Evolutionary conservation across 2,888 invertebrate species (phyloP), one percentile per base, ranked within the genome.

Genomic region (Ceraclea dissimilis): DNA sequence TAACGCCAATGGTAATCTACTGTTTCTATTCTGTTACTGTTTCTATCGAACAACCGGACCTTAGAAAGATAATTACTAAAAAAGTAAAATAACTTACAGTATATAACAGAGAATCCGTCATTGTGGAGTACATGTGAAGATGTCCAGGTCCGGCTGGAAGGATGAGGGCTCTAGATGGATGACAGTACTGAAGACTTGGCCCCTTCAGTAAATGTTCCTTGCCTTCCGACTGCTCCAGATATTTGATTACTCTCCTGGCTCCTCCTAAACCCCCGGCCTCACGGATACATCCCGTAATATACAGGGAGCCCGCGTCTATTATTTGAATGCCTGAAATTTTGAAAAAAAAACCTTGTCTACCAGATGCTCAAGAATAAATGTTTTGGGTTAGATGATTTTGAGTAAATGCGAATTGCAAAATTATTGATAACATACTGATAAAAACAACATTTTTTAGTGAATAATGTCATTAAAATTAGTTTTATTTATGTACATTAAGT

Each of bases 211-310:
- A 68, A 54, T 68, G 68, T 4, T 63, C 64, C 0, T 73, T 47
- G 17, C 16, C 21, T 21, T 49, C 26, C 4, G 43, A 70, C 8
- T 72, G 63, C 0, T 75, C 66, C 1, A 70, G 66, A 0, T 70
- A 66, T 21, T 71, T 71, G 1, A 71, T 60, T 0, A 71, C 69
- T 2, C 72, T 69, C 51, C 68, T 69, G 2, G 64, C 65, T 0
- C 73, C 70, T 0, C 76, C 73, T 39, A 76, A 62, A 0, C 78
- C 77, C 0, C 77, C 77, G 57, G 76, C 75, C 60, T 77, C 77
- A 2, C 76, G 62, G 1, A 78, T 70, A 0, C 77, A 77, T 21
- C 70, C 67, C 5, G 68, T 67, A 0, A 74, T 71, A 2, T 67
- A 70, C 64, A 78, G 64, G 47, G 60, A 53, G 19, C 71, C 71